Conservation (phyloP, 2,888 invertebrate species). For the Lepetodrilus schrolli region DNA sequence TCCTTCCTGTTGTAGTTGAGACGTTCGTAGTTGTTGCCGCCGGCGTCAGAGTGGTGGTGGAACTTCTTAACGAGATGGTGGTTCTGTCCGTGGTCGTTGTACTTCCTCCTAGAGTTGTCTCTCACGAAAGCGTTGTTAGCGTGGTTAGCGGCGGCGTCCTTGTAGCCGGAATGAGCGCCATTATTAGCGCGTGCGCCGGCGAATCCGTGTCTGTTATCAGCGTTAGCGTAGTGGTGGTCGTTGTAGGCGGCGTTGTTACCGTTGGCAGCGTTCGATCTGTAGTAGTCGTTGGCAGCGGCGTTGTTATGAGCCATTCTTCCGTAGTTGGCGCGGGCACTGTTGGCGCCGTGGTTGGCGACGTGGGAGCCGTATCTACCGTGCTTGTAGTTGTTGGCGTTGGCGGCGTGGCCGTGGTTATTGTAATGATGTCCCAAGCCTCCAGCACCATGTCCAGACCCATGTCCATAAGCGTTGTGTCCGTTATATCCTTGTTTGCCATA, state of each 20-base stretch:
- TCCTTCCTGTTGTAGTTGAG: constrained; percentile 9
- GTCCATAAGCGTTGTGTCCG: neutral
- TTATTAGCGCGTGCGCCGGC: neutral
- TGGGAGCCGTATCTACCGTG: neutral
- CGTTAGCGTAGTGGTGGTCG: neutral
- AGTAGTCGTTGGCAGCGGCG: neutral
- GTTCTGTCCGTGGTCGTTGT: constrained; percentile 16
- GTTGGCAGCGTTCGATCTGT: neutral
- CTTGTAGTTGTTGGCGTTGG: neutral
- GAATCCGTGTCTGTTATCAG: constrained; percentile 12
- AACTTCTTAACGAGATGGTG: constrained; percentile 24
- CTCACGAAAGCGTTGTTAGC: neutral
- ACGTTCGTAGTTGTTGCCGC: constrained; percentile 27
- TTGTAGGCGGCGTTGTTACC: constrained; percentile 6
- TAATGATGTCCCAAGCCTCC: neutral
- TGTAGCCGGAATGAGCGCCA: neutral
- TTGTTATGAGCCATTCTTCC: no score
- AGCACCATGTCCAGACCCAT: neutral
- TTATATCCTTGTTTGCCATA: neutral
- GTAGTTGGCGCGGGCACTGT: neutral
- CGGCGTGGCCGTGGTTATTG: neutral
- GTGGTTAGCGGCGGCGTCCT: neutral
- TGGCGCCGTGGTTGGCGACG: neutral
- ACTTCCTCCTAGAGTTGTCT: neutral
- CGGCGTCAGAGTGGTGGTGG: constrained; percentile 10